Base-by-base conservation (phyloP, 2,797 vertebrate genomes). In the Darevskia nairensis region DNA sequence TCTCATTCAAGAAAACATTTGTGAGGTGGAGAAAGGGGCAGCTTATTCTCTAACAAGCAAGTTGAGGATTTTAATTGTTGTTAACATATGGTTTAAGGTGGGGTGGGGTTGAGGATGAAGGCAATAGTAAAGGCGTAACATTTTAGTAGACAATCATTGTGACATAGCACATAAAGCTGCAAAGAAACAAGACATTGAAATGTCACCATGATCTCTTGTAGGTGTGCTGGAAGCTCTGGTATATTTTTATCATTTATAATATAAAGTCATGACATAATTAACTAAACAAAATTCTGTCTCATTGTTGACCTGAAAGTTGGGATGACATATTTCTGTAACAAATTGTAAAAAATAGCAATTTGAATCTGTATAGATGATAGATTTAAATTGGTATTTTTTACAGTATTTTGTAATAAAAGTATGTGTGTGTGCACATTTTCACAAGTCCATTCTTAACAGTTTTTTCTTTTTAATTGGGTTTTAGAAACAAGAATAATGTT, bases 161-260 rank as follows among this genome's bases (percentile, higher is more conserved):
- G 69, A 61, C 83, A 61, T n/a, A 59, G 19, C 50, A 19, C 7
- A 29, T 64, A 61, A 61, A 75, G 32, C 50, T 35, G 29, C 82
- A 84, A 85, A 75, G 50, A 61, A 50, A 61, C 25, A 85, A 9
- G 32, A 25, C 32, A 59, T 61, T 61, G 25, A 85, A 75, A 85
- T 85, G 71, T 85, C 71, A 85, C 55, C 50, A 25, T 76, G 83
- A 61, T 75, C 50, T 84, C 83, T 59, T 74, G 23, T 29, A 84
- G 71, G 35, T 84, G n/a, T 35, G 8, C 32, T 61, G 13, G 13
- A 39, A 84, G 71, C 71, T 39, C 23, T 29, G 46, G 21, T 25
- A 82, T 68, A 44, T 68, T 82, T 82, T 82, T 66, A 82, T 66
- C 61, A 35, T 74, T 84, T 55, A 74, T 83, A 19, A 71, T 32